Percentiles rank a stretch among this genome's conserved stretches.
Evolutionary conservation across 2,888 invertebrate species (phyloP).

Genomic region (Drosophila flavopinicola): DNA sequence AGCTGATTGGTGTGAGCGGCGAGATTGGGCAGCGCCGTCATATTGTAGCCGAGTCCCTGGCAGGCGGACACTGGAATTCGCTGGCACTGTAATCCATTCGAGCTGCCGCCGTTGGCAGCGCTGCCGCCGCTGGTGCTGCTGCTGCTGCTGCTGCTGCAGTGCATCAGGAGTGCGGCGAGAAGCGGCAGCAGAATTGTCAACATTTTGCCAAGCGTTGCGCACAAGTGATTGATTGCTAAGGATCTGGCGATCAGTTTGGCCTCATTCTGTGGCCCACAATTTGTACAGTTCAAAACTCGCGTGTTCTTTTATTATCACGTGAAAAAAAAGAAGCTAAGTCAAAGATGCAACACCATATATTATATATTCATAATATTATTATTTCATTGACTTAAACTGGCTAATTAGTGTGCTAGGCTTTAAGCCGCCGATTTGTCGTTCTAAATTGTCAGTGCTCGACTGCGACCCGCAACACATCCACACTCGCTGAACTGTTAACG

Average conservation of each 20-base stretch:
- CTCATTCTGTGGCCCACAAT: slow-evolving; percentile 37
- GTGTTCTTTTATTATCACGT: too few species aligned
- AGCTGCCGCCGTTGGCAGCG: slow-evolving; percentile 34
- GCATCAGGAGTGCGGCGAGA: slow-evolving; percentile 17
- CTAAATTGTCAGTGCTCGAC: not conserved
- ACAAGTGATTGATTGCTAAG: not conserved
- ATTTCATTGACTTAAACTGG: slow-evolving; percentile 3
- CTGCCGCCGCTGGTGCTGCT: not conserved
- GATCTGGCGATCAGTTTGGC: slow-evolving; percentile 33
- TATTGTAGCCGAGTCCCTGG: slow-evolving; percentile 93
- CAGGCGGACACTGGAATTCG: slow-evolving; percentile 91
- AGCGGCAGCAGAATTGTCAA: slow-evolving; percentile 14
- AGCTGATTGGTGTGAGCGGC: slow-evolving; percentile 92
- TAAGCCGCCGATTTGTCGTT: too few species aligned
- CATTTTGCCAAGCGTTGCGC: not conserved
- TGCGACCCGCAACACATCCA: slow-evolving; percentile 38
- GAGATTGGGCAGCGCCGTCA: slow-evolving; percentile 93
- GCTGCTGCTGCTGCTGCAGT: slow-evolving; percentile 15
- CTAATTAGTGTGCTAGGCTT: too few species aligned
- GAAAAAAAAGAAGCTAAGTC: too few species aligned
- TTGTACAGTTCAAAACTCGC: slow-evolving; percentile 5
- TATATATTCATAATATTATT: not conserved
- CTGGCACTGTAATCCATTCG: slow-evolving; percentile 88
- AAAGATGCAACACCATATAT: too few species aligned
- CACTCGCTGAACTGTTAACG: slow-evolving; percentile 38